Evolutionary conservation across 2,113 vertebrate species (phyloP).

Genomic region (Antechinus flavipes): DNA sequence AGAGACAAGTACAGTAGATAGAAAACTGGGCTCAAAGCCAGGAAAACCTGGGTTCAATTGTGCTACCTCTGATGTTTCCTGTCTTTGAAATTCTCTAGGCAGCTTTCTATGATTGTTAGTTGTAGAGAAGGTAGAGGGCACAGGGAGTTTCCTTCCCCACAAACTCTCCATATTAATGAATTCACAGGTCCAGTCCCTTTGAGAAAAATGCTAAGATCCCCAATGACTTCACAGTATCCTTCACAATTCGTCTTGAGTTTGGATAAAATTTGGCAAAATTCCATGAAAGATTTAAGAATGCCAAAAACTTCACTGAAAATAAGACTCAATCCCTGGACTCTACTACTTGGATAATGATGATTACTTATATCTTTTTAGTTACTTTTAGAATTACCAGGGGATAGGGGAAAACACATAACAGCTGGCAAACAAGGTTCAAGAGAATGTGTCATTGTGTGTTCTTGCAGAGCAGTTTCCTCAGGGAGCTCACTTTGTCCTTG

Average conservation of each 20-base stretch:
- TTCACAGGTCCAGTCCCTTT: neutral
- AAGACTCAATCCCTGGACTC: accelerated
- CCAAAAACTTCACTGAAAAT: constrained; percentile 2
- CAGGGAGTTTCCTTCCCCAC: neutral
- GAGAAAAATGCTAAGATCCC: neutral
- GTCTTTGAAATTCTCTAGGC: neutral
- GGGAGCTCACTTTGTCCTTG: constrained; percentile 10
- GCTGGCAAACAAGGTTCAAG: neutral
- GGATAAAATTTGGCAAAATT: constrained; percentile 27
- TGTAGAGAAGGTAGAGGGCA: neutral
- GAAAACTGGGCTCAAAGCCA: neutral
- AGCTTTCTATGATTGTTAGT: neutral
- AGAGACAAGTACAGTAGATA: neutral
- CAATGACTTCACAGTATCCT: neutral
- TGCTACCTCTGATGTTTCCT: neutral
- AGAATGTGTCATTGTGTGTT: neutral
- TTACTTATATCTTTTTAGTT: neutral
- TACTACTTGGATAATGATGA: accelerated
- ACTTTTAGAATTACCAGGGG: constrained; percentile 44
- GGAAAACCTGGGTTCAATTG: neutral
- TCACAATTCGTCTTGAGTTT: constrained; percentile 42
- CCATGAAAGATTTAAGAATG: neutral
- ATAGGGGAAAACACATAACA: neutral
- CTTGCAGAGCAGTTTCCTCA: neutral
- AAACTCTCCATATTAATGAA: neutral